Base-by-base conservation (phyloP, 2,888 invertebrate species). In the Rhaphigaster nebulosa region DNA sequence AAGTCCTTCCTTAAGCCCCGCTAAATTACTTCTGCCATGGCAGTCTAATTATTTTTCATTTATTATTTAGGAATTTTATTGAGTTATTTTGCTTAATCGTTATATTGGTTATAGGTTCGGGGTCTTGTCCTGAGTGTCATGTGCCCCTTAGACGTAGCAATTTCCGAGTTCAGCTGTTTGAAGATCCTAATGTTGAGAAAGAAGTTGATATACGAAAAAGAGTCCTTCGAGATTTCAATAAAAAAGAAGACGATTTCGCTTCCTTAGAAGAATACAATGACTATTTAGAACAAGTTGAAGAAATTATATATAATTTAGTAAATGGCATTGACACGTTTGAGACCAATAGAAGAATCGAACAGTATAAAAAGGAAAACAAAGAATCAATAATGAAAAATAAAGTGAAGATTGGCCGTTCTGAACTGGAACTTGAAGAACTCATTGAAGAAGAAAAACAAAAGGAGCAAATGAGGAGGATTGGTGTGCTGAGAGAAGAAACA, bases 161-260 rank as follows among this genome's bases (percentile, higher is more conserved):
- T 93, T 99, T 98, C 93, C 95, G 99, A 90, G 96, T 98, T 12
- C 99, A 99, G 93, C 94, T 99, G 34, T 99, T 99, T 93, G 99
- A 99, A 94, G 99, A 99, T 94, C 95, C 99, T 0, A 95, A 95
- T 94, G 98, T 99, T 0, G 99, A 99, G 94, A 99, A 99, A 94
- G 99, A 99, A 95, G 97, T 99, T 18, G 98, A 99, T 93, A 98
- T 99, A 92, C 95, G 99, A 54, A 97, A 97, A 93, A 95, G 97
- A 92, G 96, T 99, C 41, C 94, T 98, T 23, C 95, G 96, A 92
- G 98, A 99, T 94, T 99, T 97, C 93, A 99, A 99, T 93, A 98
- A 99, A 93, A 98, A 97, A 93, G 98, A 98, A 93, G 98, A 98
- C 92, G 99, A 99, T 94, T 99, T 99, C 93, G 93, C 94, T 0